phyloP scores from a whole-genome alignment of 1,140 invertebrate genomes.

The Calephelis virginiensis region DNA sequence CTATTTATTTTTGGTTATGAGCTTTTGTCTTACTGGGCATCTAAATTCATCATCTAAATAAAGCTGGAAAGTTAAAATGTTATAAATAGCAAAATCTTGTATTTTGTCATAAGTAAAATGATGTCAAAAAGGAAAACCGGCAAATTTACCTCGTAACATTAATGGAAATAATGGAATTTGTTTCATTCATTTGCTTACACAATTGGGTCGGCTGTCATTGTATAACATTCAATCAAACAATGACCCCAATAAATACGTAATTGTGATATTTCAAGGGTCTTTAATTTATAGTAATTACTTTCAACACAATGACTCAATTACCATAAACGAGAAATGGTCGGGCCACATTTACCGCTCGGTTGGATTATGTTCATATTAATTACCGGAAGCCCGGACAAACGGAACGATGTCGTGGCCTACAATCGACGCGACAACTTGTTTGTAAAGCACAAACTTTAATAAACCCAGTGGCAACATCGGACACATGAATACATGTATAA shows the following conservation, averaged over 20 bases:
- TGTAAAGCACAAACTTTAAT: background rate
- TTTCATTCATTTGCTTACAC: background rate
- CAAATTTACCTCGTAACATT: too few species aligned
- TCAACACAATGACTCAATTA: conserved; percentile 38
- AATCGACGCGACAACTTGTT: conserved; percentile 17
- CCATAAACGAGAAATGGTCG: conserved; percentile 35
- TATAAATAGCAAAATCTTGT: too few species aligned
- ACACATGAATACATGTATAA: conserved; percentile 11
- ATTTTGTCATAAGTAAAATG: too few species aligned
- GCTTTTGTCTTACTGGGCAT: too few species aligned
- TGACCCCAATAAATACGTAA: conserved; percentile 22
- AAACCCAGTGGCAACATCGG: conserved; percentile 10
- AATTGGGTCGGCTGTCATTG: background rate
- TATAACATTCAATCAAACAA: conserved; percentile 21
- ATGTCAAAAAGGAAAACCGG: too few species aligned
- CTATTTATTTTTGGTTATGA: too few species aligned
- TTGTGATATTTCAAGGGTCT: conserved; percentile 24
- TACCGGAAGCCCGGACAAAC: conserved; percentile 35
- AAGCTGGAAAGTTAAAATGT: too few species aligned
- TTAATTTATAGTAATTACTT: conserved; percentile 31
- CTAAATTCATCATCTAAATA: too few species aligned
- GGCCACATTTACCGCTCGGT: conserved; percentile 36
- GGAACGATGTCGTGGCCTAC: conserved; percentile 19
- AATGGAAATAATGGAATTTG: background rate
- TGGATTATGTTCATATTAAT: conserved; percentile 40